Conservation (phyloP, 1,140 invertebrate genomes). For the Alviniconcha marisindica region DNA sequence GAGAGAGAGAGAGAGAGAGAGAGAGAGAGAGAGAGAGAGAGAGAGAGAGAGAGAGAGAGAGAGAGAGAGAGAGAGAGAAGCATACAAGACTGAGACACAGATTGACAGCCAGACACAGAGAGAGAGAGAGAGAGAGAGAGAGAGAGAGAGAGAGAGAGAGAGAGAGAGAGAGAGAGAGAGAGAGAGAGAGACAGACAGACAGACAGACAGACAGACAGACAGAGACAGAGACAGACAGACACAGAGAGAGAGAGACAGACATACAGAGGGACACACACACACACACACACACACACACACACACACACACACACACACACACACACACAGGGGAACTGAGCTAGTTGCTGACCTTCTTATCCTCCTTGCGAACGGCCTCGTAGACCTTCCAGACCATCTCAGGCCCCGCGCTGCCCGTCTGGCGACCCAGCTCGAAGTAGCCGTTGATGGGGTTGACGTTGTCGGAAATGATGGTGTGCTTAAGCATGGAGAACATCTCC, state of each 20-base stretch:
- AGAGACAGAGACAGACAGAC: background rate
- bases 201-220: background rate
- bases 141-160: no score
- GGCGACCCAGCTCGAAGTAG: conserved; percentile 92
- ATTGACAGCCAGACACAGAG: no score
- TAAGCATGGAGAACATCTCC: conserved; percentile 77
- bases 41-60: no score
- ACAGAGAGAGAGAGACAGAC: background rate
- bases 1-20: no score
- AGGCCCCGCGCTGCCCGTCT: conserved; percentile 91
- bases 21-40: no score
- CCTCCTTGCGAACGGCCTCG: conserved; percentile 91
- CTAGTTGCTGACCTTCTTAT: conserved; percentile 87
- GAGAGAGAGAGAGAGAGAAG: no score
- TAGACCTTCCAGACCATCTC: conserved; percentile 95
- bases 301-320: conserved; percentile 15
- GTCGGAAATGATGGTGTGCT: conserved; percentile 73
- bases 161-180: no score
- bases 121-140: no score
- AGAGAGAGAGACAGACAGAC: background rate
- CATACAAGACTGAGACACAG: no score
- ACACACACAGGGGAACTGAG: conserved; percentile 1
- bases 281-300: conserved; percentile 1
- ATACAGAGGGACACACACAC: background rate
- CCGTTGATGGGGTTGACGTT: conserved; percentile 92